phyloP scores from a whole-genome alignment of 1,140 invertebrate genomes.

The Drosophila repleta region DNA sequence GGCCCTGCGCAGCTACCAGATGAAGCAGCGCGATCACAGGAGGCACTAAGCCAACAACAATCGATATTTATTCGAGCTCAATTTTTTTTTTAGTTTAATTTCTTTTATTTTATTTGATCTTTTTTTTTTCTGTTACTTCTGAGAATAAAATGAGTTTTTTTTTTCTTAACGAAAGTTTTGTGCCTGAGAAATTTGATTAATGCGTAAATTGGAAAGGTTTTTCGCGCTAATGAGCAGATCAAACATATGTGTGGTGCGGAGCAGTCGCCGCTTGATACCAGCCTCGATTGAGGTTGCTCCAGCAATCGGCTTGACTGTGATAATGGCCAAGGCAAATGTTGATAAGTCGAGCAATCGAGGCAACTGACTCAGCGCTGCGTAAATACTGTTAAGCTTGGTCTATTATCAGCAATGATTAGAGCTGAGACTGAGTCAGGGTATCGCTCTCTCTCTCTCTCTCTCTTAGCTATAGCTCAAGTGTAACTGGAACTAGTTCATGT shows the following conservation, averaged over 20 bases:
- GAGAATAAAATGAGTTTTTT: not conserved
- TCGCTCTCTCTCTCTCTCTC: no score
- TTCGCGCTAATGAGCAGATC: conserved; percentile 16
- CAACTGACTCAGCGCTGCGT: no score
- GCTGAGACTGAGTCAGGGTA: no score
- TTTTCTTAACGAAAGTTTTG: not conserved
- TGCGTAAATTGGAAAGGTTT: no score
- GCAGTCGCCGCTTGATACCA: conserved; percentile 4
- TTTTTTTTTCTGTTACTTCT: conserved; percentile 9
- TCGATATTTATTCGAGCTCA: no score
- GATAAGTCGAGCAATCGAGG: no score
- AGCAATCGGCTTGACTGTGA: not conserved
- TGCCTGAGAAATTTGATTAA: no score
- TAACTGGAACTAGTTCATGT: no score
- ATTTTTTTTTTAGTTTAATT: conserved; percentile 21
- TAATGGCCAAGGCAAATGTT: no score
- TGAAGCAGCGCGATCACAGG: conserved; percentile 33
- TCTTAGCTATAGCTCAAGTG: no score
- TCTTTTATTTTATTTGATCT: not conserved
- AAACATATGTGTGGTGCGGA: conserved; percentile 12
- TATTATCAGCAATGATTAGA: not conserved
- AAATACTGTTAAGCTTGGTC: no score
- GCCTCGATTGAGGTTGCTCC: no score
- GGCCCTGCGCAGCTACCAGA: conserved; percentile 43
- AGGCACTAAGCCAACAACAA: not conserved